A percentile compares a stretch with the other conserved stretches of the same genome.
Conservation (phyloP, 2,113 vertebrate genomes). For the Phycodurus eques region DNA sequence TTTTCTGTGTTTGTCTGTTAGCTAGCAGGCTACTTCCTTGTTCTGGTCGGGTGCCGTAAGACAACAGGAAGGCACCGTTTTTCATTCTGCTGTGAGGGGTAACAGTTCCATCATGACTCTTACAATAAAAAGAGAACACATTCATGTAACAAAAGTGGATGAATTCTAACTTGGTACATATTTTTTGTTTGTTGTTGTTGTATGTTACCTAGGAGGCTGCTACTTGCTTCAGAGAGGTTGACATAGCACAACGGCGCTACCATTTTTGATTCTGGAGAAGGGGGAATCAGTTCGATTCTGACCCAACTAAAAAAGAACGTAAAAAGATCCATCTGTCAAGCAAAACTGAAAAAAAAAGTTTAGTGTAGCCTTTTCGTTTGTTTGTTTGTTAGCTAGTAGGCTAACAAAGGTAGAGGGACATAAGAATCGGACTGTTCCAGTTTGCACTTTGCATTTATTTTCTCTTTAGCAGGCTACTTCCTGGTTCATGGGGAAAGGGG, state of each 20-base stretch:
- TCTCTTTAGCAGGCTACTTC: too few relatives aligned
- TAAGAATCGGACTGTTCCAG: too few relatives aligned
- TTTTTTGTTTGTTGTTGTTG: background rate
- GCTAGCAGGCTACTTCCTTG: background rate
- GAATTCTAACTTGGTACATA: background rate
- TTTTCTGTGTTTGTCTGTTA: too few relatives aligned
- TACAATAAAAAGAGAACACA: background rate
- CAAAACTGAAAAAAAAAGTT: too few relatives aligned
- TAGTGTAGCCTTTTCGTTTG: too few relatives aligned
- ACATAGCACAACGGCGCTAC: background rate
- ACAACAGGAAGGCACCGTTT: background rate
- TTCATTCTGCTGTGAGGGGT: background rate
- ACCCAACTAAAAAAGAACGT: too few relatives aligned
- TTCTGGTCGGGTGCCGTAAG: background rate
- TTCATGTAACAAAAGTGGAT: background rate
- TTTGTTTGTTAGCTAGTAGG: too few relatives aligned
- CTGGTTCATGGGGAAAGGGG: too few relatives aligned
- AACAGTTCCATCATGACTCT: background rate
- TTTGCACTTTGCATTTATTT: too few relatives aligned
- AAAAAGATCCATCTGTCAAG: too few relatives aligned
- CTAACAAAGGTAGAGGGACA: too few relatives aligned
- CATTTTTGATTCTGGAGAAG: background rate
- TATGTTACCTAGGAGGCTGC: background rate
- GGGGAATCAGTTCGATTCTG: background rate
- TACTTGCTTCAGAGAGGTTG: background rate